These are phyloP conservation scores for Eurystomus gularis DNA, from an alignment of 2,113 vertebrate species.

Conservation along the genomic window DNA sequence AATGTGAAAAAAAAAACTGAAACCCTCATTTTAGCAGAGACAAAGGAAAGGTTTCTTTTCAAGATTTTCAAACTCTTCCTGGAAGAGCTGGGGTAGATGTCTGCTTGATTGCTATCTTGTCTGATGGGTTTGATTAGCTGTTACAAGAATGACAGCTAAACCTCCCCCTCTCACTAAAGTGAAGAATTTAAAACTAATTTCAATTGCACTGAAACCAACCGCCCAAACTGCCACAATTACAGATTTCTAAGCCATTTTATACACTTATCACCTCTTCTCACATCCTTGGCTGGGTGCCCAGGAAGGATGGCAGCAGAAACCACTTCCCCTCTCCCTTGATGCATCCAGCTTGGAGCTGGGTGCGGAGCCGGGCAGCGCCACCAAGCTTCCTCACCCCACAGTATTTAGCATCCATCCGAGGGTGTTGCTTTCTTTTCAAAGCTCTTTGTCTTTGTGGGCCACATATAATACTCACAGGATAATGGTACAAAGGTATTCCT, in stretches of 20 bases:
- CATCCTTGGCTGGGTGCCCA: constrained; percentile 21
- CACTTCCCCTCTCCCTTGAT: not conserved
- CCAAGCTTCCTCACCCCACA: fast-evolving
- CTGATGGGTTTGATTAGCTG: constrained; percentile 50
- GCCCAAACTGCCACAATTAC: constrained; percentile 22
- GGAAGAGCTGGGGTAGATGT: constrained; percentile 28
- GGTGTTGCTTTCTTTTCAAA: not conserved
- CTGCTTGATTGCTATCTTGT: constrained; percentile 51
- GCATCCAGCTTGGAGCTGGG: not conserved
- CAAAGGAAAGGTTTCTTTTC: not conserved
- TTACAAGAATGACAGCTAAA: constrained; percentile 52
- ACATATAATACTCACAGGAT: not conserved
- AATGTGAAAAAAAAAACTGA: not conserved
- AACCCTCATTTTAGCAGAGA: not conserved
- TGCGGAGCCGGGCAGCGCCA: not conserved
- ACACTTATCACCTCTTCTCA: constrained; percentile 13
- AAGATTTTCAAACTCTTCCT: not conserved
- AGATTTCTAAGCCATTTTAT: constrained; percentile 3
- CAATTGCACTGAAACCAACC: constrained; percentile 36
- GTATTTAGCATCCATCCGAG: too few species aligned
- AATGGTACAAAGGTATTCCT: not conserved
- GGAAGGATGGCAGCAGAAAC: constrained; percentile 1
- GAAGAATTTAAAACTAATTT: constrained; percentile 42
- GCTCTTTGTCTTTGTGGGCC: not conserved
- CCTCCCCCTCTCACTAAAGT: constrained; percentile 25